Percentiles rank a stretch among this genome's conserved stretches.
These are phyloP conservation scores for Eublepharis macularius DNA, from an alignment of 2,113 vertebrate species.

Conservation along the genomic window DNA sequence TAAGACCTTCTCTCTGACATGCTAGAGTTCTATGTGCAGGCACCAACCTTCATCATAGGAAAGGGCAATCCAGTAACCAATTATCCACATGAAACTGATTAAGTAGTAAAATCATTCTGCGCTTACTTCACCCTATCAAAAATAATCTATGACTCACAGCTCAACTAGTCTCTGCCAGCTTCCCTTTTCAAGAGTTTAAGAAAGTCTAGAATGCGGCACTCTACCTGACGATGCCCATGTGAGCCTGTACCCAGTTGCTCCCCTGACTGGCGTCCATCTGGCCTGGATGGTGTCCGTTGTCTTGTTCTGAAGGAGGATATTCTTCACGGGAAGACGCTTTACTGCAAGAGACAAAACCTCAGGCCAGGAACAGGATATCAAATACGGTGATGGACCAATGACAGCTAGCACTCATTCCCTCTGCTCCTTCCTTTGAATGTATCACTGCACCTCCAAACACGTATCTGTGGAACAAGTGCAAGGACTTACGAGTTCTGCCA, in stretches of 20 bases:
- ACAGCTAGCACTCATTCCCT: too few species aligned
- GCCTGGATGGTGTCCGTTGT: constrained; percentile 85
- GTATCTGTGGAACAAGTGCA: not conserved
- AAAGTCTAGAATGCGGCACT: not conserved
- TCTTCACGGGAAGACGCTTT: constrained; percentile 80
- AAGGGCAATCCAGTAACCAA: not conserved
- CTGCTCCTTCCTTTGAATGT: too few species aligned
- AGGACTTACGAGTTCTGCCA: constrained; percentile 83
- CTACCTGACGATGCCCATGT: constrained; percentile 86
- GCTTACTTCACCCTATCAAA: not conserved
- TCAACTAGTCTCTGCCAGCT: not conserved
- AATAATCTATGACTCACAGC: too few species aligned
- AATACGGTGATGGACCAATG: too few species aligned
- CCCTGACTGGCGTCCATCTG: constrained; percentile 79
- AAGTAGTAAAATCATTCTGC: not conserved
- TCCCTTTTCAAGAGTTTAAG: not conserved
- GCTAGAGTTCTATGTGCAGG: not conserved
- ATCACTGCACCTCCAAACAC: not conserved
- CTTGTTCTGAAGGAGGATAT: constrained; percentile 81
- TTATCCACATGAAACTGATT: not conserved
- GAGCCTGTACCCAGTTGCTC: constrained; percentile 86
- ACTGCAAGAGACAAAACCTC: constrained; percentile 69
- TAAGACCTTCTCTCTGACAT: not conserved
- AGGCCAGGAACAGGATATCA: not conserved
- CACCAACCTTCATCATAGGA: not conserved